phyloP scores from a whole-genome alignment of 1,140 invertebrate species.

The Holotrichia oblita region DNA sequence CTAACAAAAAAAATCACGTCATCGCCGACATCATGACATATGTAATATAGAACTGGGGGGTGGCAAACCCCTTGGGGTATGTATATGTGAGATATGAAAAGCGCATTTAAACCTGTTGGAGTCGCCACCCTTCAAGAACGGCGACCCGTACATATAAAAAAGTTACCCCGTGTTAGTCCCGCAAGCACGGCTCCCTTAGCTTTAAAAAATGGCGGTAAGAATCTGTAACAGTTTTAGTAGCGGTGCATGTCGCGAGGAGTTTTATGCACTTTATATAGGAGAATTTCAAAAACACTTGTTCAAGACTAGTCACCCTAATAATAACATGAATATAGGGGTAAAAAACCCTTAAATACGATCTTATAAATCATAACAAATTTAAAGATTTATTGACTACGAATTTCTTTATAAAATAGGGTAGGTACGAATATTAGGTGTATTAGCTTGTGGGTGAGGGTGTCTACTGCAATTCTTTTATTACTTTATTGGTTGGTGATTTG shows the following conservation, averaged over 20 bases:
- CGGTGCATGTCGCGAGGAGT: neutral
- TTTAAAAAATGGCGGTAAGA: conserved; percentile 22
- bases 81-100: conserved; percentile 53
- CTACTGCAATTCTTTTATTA: conserved; percentile 29
- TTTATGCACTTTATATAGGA: conserved; percentile 42
- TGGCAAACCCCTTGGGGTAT: conserved; percentile 48
- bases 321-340: conserved; percentile 38
- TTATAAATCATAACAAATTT: conserved; percentile 42
- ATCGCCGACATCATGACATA: conserved; percentile 43
- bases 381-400: conserved; percentile 45
- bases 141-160: neutral
- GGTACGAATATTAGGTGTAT: too few relatives aligned
- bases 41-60: conserved; percentile 44
- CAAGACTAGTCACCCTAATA: conserved; percentile 41
- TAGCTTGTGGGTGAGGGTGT: conserved; percentile 16
- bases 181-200: neutral
- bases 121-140: conserved; percentile 30
- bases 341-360: conserved; percentile 47
- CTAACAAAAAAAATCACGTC: neutral
- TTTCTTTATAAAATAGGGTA: neutral
- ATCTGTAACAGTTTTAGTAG: neutral
- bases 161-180: neutral
- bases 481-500: conserved; percentile 6
- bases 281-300: conserved; percentile 49
- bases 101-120: conserved; percentile 57